phyloP scores from a whole-genome alignment of 2,113 vertebrate species.

The Chloropsis cyanopogon region DNA sequence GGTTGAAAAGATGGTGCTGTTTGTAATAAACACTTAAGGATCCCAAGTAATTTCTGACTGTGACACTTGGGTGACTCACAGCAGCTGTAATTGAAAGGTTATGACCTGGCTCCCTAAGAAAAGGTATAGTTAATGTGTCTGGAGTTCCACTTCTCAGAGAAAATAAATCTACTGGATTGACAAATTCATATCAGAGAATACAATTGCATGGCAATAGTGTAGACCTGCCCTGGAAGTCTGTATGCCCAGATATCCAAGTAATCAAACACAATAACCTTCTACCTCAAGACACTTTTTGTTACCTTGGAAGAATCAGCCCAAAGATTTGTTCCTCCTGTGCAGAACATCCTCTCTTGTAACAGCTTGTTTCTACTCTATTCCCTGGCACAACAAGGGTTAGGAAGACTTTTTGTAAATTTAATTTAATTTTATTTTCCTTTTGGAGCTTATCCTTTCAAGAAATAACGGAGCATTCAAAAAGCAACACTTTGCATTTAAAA shows the following conservation, averaged over 20 bases:
- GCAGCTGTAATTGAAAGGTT: neutral
- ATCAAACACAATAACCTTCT: neutral
- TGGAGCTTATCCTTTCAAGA: neutral
- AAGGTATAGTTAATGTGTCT: neutral
- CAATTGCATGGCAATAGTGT: neutral
- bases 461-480: neutral
- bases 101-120: neutral
- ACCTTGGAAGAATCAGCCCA: neutral
- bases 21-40: neutral
- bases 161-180: neutral
- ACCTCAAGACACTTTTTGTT: neutral
- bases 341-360: neutral
- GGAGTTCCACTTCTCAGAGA: neutral
- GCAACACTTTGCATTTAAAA: neutral
- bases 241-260: neutral
- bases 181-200: neutral
- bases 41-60: neutral
- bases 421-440: neutral
- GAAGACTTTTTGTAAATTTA: neutral
- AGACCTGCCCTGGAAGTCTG: neutral
- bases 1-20: neutral
- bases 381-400: neutral
- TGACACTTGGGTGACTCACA: neutral
- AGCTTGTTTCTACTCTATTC: neutral
- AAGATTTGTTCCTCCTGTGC: neutral